A percentile compares a stretch with the other conserved stretches of the same genome.
These are phyloP conservation scores for Rhamphomyia laevipes DNA, from an alignment of 2,888 invertebrate genomes.

Conservation along the genomic window DNA sequence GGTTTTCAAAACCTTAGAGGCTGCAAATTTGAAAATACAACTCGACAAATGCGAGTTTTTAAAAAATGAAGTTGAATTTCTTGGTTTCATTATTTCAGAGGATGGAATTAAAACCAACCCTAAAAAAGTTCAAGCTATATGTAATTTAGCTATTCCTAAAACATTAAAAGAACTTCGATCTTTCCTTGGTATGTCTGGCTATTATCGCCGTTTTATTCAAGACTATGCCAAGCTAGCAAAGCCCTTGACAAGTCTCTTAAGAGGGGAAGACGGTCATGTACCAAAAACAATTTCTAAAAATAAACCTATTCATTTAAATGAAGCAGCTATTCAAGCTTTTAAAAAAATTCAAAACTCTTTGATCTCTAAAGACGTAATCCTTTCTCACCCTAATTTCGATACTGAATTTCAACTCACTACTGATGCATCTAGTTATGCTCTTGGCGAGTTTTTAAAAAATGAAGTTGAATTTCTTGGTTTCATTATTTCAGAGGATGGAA, in stretches of 20 bases:
- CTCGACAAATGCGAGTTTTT: slow-evolving; percentile 13
- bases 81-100: slow-evolving; percentile 11
- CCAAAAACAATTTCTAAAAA: slow-evolving; percentile 8
- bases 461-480: slow-evolving; percentile 13
- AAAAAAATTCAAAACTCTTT: slow-evolving; percentile 8
- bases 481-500: slow-evolving; percentile 9
- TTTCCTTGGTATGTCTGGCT: slow-evolving; percentile 6
- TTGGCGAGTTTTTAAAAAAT: slow-evolving; percentile 10
- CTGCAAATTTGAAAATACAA: slow-evolving; percentile 9
- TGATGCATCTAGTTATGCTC: slow-evolving; percentile 7
- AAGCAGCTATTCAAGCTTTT: slow-evolving; percentile 5
- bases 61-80: slow-evolving; percentile 9
- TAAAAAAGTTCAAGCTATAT: slow-evolving; percentile 9
- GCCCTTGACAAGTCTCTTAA: slow-evolving; percentile 6
- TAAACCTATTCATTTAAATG: slow-evolving; percentile 4
- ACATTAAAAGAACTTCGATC: slow-evolving; percentile 9
- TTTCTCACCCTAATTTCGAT: slow-evolving; percentile 6
- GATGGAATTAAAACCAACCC: slow-evolving; percentile 12
- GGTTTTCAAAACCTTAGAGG: slow-evolving; percentile 6
- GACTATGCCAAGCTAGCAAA: slow-evolving; percentile 12
- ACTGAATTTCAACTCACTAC: slow-evolving; percentile 9
- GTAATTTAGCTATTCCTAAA: slow-evolving; percentile 7
- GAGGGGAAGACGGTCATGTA: slow-evolving; percentile 13
- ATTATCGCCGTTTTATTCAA: slow-evolving; percentile 6
- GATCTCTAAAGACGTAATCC: slow-evolving; percentile 8